Conservation (phyloP, 2,888 invertebrate genomes). For the Rotaria sp. region DNA sequence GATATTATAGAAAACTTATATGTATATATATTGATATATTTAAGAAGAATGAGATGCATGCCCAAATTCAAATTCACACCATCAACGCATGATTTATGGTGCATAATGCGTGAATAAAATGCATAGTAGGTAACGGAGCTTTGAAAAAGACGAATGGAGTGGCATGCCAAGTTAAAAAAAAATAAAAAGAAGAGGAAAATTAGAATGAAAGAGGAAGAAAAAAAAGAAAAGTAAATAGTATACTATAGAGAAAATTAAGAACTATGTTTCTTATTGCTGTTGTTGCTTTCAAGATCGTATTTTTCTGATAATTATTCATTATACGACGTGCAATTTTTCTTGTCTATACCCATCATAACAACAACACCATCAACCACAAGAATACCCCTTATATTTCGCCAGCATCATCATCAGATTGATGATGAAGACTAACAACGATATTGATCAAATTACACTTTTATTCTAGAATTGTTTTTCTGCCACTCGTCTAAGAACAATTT, state of each 20-base stretch:
- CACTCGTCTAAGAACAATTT: background rate
- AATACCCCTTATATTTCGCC: background rate
- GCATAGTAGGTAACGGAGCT: background rate
- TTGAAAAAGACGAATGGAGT: background rate
- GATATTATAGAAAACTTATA: too few species aligned
- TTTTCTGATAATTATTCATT: conserved; percentile 9
- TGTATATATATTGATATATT: too few species aligned
- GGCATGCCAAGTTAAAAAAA: background rate
- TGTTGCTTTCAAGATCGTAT: background rate
- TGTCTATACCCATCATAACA: background rate
- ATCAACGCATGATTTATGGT: background rate
- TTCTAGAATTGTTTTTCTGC: background rate
- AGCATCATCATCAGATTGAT: background rate
- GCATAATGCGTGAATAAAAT: background rate
- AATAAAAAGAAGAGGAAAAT: background rate
- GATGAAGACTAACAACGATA: background rate
- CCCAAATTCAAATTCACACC: background rate
- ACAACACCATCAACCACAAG: background rate
- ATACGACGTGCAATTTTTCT: background rate
- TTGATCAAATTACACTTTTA: conserved; percentile 8
- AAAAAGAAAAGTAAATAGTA: conserved; percentile 1
- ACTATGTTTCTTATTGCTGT: background rate
- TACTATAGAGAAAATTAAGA: background rate
- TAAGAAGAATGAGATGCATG: background rate
- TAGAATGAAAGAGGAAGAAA: background rate